Evolutionary conservation across 2,113 vertebrate species (phyloP).

Genomic region (Myxocyprinus asiaticus): DNA sequence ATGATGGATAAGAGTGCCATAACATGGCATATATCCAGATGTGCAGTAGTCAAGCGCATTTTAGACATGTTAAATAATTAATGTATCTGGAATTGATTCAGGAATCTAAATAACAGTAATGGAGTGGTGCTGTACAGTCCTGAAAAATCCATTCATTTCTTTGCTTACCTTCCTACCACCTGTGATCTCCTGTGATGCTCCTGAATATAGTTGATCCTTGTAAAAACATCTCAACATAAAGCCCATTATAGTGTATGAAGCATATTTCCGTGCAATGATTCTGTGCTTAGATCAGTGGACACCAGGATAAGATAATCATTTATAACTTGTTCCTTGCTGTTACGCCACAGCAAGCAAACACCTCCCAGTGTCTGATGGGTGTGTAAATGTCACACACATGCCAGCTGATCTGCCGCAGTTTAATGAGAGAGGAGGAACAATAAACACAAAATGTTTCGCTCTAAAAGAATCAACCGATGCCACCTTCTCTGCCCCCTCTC

Average conservation of each 20-base stretch:
- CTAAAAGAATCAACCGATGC: no score
- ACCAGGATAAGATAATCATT: background rate
- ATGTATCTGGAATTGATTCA: no score
- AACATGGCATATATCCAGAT: no score
- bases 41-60: no score
- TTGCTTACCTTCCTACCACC: conserved; percentile 16
- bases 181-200: conserved; percentile 29
- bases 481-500: no score
- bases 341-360: background rate
- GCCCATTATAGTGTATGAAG: conserved; percentile 9
- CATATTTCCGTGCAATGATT: background rate
- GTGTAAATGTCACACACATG: conserved; percentile 60
- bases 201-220: conserved; percentile 11
- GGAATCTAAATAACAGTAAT: no score
- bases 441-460: conserved; percentile 70
- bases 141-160: background rate
- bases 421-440: conserved; percentile 63
- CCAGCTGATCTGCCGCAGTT: conserved; percentile 24
- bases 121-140: no score
- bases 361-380: conserved; percentile 49
- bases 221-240: conserved; percentile 35
- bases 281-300: background rate
- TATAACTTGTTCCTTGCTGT: background rate
- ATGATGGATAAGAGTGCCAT: no score
- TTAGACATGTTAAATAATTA: no score